Evolutionary conservation across 1,140 invertebrate genomes (phyloP), one percentile per base, ranked within the genome.

Genomic region (Maniola jurtina): DNA sequence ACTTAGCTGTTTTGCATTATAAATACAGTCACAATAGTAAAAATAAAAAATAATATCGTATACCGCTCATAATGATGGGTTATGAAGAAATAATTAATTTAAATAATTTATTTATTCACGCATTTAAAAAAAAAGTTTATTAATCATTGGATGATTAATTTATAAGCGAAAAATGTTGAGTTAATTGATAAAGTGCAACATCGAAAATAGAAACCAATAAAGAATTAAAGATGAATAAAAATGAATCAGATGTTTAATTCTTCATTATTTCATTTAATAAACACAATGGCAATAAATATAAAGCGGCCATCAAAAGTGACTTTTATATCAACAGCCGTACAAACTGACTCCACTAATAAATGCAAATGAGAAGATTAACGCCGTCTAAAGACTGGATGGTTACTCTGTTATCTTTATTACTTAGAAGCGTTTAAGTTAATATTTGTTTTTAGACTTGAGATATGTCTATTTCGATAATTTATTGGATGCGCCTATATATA

Each of bases 341-440:
- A 50, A 61, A 56, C 47, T 33, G 47, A 61, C 52, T 36, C 36
- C 54, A 61, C 59, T 67, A 67, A 61, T 67, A 64, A 67, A 67
- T 67, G 65, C 50, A 62, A 67, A 67, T 67, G 33, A 61, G 13
- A 4, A 50, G 65, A 67, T 67, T 67, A 67, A 57, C 42, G 65
- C 65, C 65, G 40, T 56, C 38, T 61, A 35, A 67, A 67, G 54
- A 61, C n/a, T 40, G 40, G 16, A 66, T 61, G 50, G 48, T 66
- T 56, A 66, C 38, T 25, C 36, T 61, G 54, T 62, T 67, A 67
- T 67, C 65, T 67, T 61, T 62, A 67, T 67, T 61, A 56, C 52
- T 67, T 61, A 61, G 48, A 61, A 59, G 58, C 16, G 25, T 40
- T 57, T 25, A 34, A 34, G 16, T 38, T 14, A 34, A 60, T 67